phyloP scores from a whole-genome alignment of 2,797 vertebrate genomes.

The Enteromius paludinosus region DNA sequence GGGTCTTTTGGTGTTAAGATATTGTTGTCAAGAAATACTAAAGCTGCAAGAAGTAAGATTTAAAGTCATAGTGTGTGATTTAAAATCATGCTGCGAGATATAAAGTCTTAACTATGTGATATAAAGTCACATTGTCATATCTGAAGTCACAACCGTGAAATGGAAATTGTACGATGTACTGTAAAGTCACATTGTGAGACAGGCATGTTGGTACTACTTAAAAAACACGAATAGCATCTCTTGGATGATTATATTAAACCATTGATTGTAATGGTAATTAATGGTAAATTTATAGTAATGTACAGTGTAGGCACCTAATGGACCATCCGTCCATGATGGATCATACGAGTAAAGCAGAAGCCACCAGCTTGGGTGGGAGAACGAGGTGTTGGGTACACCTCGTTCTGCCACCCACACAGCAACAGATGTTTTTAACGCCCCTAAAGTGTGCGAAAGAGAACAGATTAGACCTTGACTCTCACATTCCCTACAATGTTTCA shows the following conservation, averaged over 20 bases:
- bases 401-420: neutral
- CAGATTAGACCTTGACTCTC: conserved; percentile 17
- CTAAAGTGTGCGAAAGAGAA: neutral
- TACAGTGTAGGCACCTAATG: neutral
- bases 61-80: neutral
- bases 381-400: no score
- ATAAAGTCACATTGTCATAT: neutral
- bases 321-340: neutral
- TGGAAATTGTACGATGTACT: neutral
- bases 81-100: neutral
- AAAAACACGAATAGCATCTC: neutral
- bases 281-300: neutral
- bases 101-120: neutral
- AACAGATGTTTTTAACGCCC: conserved; percentile 8
- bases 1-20: neutral
- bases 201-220: neutral
- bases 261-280: neutral
- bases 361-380: no score
- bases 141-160: neutral
- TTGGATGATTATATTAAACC: neutral
- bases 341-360: neutral
- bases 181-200: neutral
- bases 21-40: neutral
- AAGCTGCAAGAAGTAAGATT: neutral
- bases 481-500: conserved; percentile 5